Evolutionary conservation across 2,888 invertebrate species (phyloP), one percentile per base, ranked within the genome.

Genomic region (Pilophorus perplexus): DNA sequence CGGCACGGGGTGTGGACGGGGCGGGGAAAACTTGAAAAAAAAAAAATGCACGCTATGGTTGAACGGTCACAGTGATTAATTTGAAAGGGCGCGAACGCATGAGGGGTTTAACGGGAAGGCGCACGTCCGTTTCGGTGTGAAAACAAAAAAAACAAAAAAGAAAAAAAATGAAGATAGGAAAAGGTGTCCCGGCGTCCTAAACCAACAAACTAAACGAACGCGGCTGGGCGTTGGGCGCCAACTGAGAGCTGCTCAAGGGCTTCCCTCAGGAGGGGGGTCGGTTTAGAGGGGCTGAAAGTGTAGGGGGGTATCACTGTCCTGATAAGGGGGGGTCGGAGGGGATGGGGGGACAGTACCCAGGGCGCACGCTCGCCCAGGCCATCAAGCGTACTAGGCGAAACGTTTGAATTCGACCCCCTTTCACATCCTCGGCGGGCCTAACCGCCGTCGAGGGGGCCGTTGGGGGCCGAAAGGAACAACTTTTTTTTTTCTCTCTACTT

Each of bases 201-300:
- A 52, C 52, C 52, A 52, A 52, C 52, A 52, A 52, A 46, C 46
- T 52, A 28, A 28, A 52, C 28, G 52, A 28, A 3, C 52, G 52
- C 52, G 52, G 52, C 52, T 28, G 52, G 27, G 52, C 52, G 52
- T 52, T 28, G 52, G 27, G 52, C 52, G 52, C 52, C 52, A 52
- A 52, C 52, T 52, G 52, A 52, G 52, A 52, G 16, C 28, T 28
- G 28, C 28, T 28, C 28, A 28, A 52, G 27, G 52, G 46, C 46
- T 52, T 52, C 52, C 28, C 52, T 52, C 52, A 28, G 33, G 52
- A 52, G 33, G 52, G 27, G 27, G n/a, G n/a, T n/a, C n/a, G n/a
- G n/a, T n/a, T n/a, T n/a, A n/a, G n/a, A n/a, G n/a, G n/a, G n/a
- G 50, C 10, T 8, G 25, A n/a, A 14, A 16, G 50, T 1, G 23